Evolutionary conservation across 2,888 invertebrate genomes (phyloP).

Genomic region (Eucera pruinosa): DNA sequence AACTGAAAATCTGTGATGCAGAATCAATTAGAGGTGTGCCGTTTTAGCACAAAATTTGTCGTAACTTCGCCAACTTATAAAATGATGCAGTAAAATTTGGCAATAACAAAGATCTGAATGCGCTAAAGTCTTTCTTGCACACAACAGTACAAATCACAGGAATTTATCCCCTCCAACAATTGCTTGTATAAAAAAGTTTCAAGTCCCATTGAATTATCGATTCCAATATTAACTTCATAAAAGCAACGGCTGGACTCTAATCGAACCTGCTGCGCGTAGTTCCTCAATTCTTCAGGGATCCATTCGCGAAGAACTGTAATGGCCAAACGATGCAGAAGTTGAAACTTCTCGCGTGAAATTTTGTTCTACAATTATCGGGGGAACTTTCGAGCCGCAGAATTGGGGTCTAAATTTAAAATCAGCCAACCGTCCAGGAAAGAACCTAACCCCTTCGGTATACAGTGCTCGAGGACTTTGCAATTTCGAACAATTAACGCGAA

Average conservation of each 20-base stretch:
- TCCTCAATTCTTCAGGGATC: not conserved
- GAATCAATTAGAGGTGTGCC: too few relatives aligned
- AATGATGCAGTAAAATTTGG: too few relatives aligned
- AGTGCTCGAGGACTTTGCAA: slow-evolving; percentile 35
- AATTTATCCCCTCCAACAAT: rapidly evolving
- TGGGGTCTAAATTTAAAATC: slow-evolving; percentile 45
- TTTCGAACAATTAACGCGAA: slow-evolving; percentile 49
- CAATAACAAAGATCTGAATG: too few relatives aligned
- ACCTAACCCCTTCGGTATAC: slow-evolving; percentile 6
- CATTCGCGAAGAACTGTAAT: not conserved
- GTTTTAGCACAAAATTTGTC: too few relatives aligned
- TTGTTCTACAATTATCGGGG: not conserved
- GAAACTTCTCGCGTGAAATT: slow-evolving; percentile 2
- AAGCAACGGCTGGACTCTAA: not conserved
- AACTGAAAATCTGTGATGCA: too few relatives aligned
- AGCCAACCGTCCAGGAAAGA: not conserved
- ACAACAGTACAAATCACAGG: too few relatives aligned
- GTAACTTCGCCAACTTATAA: too few relatives aligned
- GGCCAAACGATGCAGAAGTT: not conserved
- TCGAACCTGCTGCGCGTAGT: not conserved
- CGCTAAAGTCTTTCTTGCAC: too few relatives aligned
- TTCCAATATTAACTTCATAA: too few relatives aligned
- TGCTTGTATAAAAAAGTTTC: not conserved
- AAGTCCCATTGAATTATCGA: too few relatives aligned
- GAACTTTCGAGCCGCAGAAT: slow-evolving; percentile 10